Evolutionary conservation across 2,888 invertebrate species (phyloP), one percentile per base, ranked within the genome.

Genomic region (Cataglyphis albicans): DNA sequence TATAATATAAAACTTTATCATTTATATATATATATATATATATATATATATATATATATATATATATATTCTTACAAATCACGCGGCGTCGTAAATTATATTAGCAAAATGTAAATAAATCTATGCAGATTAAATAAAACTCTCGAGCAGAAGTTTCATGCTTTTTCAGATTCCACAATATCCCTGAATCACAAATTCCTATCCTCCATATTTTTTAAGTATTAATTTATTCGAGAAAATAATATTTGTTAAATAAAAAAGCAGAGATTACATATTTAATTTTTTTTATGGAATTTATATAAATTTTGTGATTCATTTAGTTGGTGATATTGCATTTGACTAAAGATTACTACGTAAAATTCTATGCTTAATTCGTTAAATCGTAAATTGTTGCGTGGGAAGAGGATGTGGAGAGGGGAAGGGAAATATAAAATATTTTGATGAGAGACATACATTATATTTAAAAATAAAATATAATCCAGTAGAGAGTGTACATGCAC

Each of bases 391-490:
- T 29, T 6, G 32, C 3, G 32, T 4, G 32, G 32, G 32, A 32
- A 1, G 32, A 1, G 32, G 25, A 1, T 25, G 1, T 25, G 25
- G 25, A 25, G 25, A 25, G 57, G 35, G 18, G 18, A 63, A 83
- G 35, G 61, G 74, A 72, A 74, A 59, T 38, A 6, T 38, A 35
- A 68, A 38, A 10, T 70, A 74, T 73, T 35, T 80, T 55, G 81
- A 68, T 82, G 84, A 85, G 84, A 87, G 85, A 89, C 85, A 86
- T 87, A 87, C 88, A 87, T 82, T 86, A 81, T 88, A 88, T 89
- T 89, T 83, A 63, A 84, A 89, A 88, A 85, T 78, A 87, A 89
- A 88, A 87, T 86, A 86, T 87, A 83, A 65, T 84, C 75, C 73
- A 85, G 74, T 85, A 48, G 83, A 18, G 18, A 38, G 84, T 82